Conservation (phyloP, 2,888 invertebrate genomes). For the Agrochola circellaris region DNA sequence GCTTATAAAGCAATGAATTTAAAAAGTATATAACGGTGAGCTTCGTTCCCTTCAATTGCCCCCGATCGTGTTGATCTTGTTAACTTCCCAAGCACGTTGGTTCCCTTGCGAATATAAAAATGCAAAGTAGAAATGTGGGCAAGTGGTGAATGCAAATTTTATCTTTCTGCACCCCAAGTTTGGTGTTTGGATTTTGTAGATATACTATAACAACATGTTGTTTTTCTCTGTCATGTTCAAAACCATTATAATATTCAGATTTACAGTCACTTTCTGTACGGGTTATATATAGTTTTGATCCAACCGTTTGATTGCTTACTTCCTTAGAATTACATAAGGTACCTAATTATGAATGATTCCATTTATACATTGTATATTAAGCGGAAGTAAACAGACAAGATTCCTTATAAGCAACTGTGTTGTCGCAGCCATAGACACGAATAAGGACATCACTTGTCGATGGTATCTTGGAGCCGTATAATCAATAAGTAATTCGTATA, state of each 20-base stretch:
- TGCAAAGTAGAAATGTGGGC: slow-evolving; percentile 76
- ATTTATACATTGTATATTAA: slow-evolving; percentile 31
- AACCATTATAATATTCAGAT: slow-evolving; percentile 16
- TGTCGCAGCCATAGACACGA: slow-evolving; percentile 25
- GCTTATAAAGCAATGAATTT: slow-evolving; percentile 44
- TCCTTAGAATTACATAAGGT: slow-evolving; percentile 45
- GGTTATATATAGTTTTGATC: slow-evolving; percentile 44
- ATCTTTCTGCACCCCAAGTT: slow-evolving; percentile 67
- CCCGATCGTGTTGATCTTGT: slow-evolving; percentile 74
- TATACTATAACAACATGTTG: slow-evolving; percentile 46
- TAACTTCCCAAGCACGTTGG: slow-evolving; percentile 79
- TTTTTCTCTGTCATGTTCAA: slow-evolving; percentile 39
- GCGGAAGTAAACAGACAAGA: slow-evolving; percentile 39
- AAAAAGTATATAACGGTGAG: slow-evolving; percentile 30
- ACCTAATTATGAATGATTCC: slow-evolving; percentile 39
- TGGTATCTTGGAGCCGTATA: slow-evolving; percentile 43
- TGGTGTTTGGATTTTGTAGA: slow-evolving; percentile 56
- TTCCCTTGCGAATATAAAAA: slow-evolving; percentile 79
- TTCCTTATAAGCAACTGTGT: slow-evolving; percentile 27
- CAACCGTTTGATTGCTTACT: slow-evolving; percentile 41
- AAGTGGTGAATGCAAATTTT: slow-evolving; percentile 81
- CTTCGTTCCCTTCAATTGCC: slow-evolving; percentile 66
- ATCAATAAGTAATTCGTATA: slow-evolving; percentile 44
- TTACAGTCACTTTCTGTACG: slow-evolving; percentile 53
- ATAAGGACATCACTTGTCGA: slow-evolving; percentile 51